phyloP scores from a whole-genome alignment of 2,797 vertebrate species.

The Cheirogaleus major region DNA sequence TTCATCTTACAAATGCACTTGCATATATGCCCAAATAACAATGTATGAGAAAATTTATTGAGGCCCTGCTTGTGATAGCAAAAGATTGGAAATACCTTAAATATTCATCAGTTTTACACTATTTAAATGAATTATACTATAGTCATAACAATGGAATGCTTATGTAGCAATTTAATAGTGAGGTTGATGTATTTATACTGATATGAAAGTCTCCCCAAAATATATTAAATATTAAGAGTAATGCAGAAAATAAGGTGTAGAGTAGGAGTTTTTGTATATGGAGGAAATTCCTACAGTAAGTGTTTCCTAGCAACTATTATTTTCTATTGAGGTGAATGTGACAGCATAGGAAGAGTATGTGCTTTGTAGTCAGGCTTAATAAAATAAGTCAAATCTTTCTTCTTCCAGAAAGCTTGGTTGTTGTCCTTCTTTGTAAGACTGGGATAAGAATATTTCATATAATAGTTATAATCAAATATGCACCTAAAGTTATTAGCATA shows the following conservation, averaged over 20 bases:
- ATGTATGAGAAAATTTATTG: neutral
- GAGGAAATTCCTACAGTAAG: neutral
- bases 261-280: neutral
- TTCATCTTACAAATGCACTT: neutral
- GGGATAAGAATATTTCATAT: neutral
- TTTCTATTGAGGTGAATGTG: neutral
- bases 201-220: neutral
- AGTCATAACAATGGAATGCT: neutral
- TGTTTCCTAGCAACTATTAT: neutral
- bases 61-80: neutral
- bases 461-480: neutral
- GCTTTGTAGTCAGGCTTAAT: neutral
- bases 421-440: neutral
- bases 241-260: neutral
- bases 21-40: neutral
- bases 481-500: neutral
- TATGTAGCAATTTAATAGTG: neutral
- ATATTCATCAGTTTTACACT: neutral
- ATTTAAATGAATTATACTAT: neutral
- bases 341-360: neutral
- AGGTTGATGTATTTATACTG: neutral
- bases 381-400: neutral
- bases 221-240: neutral
- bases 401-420: neutral
- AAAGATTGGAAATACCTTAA: neutral